Evolutionary conservation across 2,888 invertebrate species (phyloP).

Genomic region (Drosophila lutescens): DNA sequence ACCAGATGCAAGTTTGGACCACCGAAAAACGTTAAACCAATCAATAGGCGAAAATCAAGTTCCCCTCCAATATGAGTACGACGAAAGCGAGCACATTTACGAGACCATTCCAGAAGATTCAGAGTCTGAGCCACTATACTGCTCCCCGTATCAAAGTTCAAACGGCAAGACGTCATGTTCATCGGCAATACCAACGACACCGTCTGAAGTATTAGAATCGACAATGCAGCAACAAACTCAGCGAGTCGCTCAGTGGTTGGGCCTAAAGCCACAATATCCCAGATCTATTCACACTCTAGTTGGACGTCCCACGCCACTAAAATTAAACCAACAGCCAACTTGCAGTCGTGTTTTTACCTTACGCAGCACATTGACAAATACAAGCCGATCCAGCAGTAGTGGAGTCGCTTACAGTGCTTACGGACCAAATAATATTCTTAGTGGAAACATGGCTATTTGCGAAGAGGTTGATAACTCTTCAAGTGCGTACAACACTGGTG

Average conservation of each 20-base stretch:
- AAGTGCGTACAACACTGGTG: constrained; percentile 90
- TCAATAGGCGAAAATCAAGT: constrained; percentile 11
- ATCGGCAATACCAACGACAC: constrained; percentile 38
- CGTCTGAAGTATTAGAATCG: constrained; percentile 50
- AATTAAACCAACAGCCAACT: constrained; percentile 34
- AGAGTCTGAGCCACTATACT: constrained; percentile 87
- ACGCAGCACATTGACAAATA: constrained; percentile 70
- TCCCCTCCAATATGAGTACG: constrained; percentile 72
- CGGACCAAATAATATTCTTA: constrained; percentile 30
- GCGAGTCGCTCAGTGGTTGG: constrained; percentile 82
- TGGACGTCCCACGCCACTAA: constrained; percentile 24
- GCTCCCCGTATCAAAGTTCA: constrained; percentile 86
- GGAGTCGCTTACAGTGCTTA: constrained; percentile 53
- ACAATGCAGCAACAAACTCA: constrained; percentile 75
- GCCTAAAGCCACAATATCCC: constrained; percentile 66
- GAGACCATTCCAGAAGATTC: constrained; percentile 88
- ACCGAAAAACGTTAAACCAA: constrained; percentile 2
- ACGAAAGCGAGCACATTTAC: constrained; percentile 88
- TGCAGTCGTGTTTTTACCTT: constrained; percentile 64
- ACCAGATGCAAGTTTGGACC: not conserved
- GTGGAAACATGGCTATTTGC: constrained; percentile 48
- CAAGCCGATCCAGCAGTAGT: constrained; percentile 75
- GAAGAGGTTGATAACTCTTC: constrained; percentile 88
- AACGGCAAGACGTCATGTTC: constrained; percentile 70
- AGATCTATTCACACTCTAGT: constrained; percentile 48